Conservation (phyloP, 2,797 vertebrate genomes). For the Brachyrhaphis roseni region DNA sequence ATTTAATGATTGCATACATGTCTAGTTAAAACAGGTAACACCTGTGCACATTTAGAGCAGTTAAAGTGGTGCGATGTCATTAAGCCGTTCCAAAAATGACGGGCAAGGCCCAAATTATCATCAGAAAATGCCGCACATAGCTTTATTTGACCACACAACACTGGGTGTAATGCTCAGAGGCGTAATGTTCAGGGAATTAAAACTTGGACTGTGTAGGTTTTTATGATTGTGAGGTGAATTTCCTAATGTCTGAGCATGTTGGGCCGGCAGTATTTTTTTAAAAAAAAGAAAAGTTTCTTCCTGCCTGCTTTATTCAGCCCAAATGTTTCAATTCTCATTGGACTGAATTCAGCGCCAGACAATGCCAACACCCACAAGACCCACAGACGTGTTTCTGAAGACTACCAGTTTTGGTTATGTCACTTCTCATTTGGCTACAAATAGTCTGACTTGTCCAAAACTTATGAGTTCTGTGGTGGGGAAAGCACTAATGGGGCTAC, state of each 20-base stretch:
- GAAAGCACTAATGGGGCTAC: constrained; percentile 29
- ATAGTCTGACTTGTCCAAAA: not conserved
- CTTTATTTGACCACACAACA: constrained; percentile 42
- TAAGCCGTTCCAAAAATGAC: constrained; percentile 37
- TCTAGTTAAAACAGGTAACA: not conserved
- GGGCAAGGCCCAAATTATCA: constrained; percentile 63
- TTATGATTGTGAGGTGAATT: constrained; percentile 45
- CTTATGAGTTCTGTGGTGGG: constrained; percentile 6
- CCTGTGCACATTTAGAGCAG: not conserved
- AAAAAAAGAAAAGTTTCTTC: too few species aligned
- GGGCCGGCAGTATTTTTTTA: not conserved
- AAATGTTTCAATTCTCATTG: constrained; percentile 33
- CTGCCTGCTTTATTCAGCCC: constrained; percentile 13
- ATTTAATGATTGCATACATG: not conserved
- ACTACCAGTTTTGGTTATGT: not conserved
- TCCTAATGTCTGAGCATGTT: constrained; percentile 20
- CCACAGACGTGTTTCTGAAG: not conserved
- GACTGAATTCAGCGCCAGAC: not conserved
- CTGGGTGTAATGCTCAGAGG: not conserved
- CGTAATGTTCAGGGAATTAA: constrained; percentile 26
- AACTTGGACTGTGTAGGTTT: constrained; percentile 39
- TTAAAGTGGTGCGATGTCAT: constrained; percentile 7
- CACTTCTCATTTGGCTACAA: not conserved
- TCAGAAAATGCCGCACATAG: constrained; percentile 59
- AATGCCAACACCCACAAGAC: not conserved